A percentile compares a stretch with the other conserved stretches of the same genome.
These are phyloP conservation scores for Campoletis sonorensis DNA, from an alignment of 1,140 invertebrate species.

Conservation along the genomic window DNA sequence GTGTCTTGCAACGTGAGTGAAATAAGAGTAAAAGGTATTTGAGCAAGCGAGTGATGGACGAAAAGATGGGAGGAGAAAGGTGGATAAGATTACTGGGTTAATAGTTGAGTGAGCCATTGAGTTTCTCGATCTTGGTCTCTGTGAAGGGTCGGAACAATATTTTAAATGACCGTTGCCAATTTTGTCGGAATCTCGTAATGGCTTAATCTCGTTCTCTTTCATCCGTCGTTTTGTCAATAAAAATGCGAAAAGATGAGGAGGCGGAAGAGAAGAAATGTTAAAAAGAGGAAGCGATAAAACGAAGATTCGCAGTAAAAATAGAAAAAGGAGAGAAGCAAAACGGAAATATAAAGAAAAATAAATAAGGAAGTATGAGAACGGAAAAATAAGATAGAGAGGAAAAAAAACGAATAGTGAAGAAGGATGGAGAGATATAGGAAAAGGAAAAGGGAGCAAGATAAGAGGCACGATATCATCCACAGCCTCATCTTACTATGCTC, in stretches of 20 bases:
- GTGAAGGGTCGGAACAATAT: constrained; percentile 35
- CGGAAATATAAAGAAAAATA: neutral
- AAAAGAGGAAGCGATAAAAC: neutral
- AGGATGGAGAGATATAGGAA: constrained; percentile 9
- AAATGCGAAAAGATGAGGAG: constrained; percentile 43
- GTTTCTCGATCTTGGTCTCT: constrained; percentile 27
- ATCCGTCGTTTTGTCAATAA: constrained; percentile 33
- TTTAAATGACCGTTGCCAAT: constrained; percentile 52
- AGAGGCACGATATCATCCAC: constrained; percentile 15
- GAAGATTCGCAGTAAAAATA: neutral
- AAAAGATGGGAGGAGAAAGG: neutral
- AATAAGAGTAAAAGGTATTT: neutral
- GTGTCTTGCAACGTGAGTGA: too few relatives aligned
- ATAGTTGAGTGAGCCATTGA: constrained; percentile 7
- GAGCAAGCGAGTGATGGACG: neutral
- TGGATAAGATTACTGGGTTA: neutral
- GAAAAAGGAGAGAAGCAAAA: neutral
- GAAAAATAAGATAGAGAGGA: neutral
- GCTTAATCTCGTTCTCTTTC: constrained; percentile 53
- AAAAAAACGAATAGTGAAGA: neutral
- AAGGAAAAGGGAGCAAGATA: constrained; percentile 3
- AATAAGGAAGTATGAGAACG: neutral
- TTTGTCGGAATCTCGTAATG: constrained; percentile 53
- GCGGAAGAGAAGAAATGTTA: constrained; percentile 36
- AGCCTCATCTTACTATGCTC: constrained; percentile 30